Conservation (phyloP, 1,140 invertebrate species). For the Elysia chlorotica region DNA sequence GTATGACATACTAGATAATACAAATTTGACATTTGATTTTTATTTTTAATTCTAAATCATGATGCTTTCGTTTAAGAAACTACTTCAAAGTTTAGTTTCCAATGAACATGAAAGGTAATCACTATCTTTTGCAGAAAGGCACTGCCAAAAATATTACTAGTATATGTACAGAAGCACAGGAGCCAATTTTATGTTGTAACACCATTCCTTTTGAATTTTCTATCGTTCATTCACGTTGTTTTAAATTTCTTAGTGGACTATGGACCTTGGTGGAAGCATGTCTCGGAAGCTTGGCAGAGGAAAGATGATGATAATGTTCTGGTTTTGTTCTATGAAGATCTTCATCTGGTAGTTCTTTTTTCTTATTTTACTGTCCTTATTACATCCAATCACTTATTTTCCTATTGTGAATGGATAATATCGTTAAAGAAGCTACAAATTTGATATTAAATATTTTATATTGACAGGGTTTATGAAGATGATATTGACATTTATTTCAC, state of each 20-base stretch:
- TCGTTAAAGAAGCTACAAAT: too few relatives aligned
- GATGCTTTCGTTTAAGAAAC: too few relatives aligned
- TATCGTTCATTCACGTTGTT: neutral
- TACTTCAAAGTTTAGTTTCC: neutral
- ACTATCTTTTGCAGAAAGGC: neutral
- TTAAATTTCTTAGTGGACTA: slow-evolving; percentile 60
- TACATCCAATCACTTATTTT: too few relatives aligned
- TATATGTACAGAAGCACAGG: neutral
- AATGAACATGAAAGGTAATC: neutral
- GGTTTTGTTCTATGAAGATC: slow-evolving; percentile 66
- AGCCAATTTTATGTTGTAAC: neutral
- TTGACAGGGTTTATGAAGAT: too few relatives aligned
- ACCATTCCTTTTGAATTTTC: neutral
- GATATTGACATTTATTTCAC: too few relatives aligned
- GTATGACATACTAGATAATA: too few relatives aligned
- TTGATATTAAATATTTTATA: too few relatives aligned
- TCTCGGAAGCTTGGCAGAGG: slow-evolving; percentile 62
- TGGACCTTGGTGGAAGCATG: slow-evolving; percentile 66
- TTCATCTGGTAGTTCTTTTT: slow-evolving; percentile 52
- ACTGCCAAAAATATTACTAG: neutral
- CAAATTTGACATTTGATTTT: too few relatives aligned
- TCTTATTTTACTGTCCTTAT: too few relatives aligned
- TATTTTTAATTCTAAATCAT: too few relatives aligned
- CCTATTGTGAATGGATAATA: too few relatives aligned
- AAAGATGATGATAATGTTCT: slow-evolving; percentile 61